phyloP scores from a whole-genome alignment of 2,888 invertebrate species.

The Iphiclides podalirius region DNA sequence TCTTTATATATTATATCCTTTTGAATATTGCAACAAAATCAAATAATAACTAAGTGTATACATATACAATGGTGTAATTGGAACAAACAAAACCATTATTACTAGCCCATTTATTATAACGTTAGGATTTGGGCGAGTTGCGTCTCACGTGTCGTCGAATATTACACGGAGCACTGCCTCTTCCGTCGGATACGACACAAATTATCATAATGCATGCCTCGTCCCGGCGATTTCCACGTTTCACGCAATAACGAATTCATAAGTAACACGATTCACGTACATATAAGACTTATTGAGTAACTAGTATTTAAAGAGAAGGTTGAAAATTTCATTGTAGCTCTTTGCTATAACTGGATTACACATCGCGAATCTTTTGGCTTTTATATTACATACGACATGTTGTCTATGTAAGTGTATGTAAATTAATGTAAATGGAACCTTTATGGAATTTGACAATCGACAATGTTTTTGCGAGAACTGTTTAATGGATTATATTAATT shows the following conservation, averaged over 20 bases:
- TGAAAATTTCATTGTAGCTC: slow-evolving; percentile 15
- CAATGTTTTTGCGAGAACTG: too few species aligned
- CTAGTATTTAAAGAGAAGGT: slow-evolving; percentile 19
- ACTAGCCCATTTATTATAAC: slow-evolving; percentile 29
- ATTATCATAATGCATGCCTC: slow-evolving; percentile 50
- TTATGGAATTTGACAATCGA: too few species aligned
- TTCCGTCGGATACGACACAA: slow-evolving; percentile 33
- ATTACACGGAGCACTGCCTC: slow-evolving; percentile 32
- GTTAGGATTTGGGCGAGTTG: slow-evolving; percentile 29
- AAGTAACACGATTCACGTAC: slow-evolving; percentile 35
- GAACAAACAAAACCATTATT: slow-evolving; percentile 13
- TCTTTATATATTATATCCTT: too few species aligned
- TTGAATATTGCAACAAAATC: too few species aligned
- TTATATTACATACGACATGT: background rate
- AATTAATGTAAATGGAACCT: too few species aligned
- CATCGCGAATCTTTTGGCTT: slow-evolving; percentile 5
- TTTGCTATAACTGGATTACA: slow-evolving; percentile 14
- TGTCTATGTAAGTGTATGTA: background rate
- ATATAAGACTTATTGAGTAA: slow-evolving; percentile 35
- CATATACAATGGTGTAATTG: too few species aligned
- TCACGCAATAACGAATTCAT: slow-evolving; percentile 37
- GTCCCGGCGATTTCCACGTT: slow-evolving; percentile 35
- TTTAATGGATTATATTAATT: too few species aligned
- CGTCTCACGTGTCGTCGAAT: slow-evolving; percentile 33
- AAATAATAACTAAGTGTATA: too few species aligned